Percentiles rank a stretch among this genome's conserved stretches.
Conservation (phyloP, 1,140 invertebrate genomes). For the Hypsibius dujardini region DNA sequence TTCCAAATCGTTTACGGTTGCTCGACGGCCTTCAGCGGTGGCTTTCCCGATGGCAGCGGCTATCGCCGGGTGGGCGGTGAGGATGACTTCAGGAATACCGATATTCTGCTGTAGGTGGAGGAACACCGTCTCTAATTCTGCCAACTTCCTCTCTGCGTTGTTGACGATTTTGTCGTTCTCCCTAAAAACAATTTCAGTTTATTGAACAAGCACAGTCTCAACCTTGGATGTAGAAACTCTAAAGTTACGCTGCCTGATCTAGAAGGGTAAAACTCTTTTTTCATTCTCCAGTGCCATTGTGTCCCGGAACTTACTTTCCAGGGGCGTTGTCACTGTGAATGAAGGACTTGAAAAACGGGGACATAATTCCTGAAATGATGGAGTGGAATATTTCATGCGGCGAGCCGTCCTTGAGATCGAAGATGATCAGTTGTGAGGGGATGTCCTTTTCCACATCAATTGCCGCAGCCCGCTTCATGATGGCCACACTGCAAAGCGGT, state of each 20-base stretch:
- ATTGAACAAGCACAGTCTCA: conserved; percentile 6
- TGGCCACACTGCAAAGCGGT: conserved; percentile 51
- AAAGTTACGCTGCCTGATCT: too few species aligned
- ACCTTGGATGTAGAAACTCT: too few species aligned
- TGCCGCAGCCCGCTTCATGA: conserved; percentile 68
- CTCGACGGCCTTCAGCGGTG: conserved; percentile 69
- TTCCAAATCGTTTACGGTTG: conserved; percentile 82
- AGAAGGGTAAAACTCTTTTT: too few species aligned
- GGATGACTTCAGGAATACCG: conserved; percentile 92
- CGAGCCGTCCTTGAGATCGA: conserved; percentile 81
- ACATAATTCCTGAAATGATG: conserved; percentile 41
- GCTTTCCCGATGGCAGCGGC: conserved; percentile 73
- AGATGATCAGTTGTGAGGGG: conserved; percentile 63
- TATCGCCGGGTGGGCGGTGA: conserved; percentile 73
- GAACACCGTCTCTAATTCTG: conserved; percentile 95
- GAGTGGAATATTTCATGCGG: conserved; percentile 91
- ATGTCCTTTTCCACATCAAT: conserved; percentile 90
- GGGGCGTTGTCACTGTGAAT: conserved; percentile 29
- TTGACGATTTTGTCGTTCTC: conserved; percentile 98
- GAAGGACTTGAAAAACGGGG: conserved; percentile 87
- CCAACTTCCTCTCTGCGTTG: conserved; percentile 94
- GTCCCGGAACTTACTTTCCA: conserved; percentile 23
- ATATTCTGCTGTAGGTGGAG: conserved; percentile 99
- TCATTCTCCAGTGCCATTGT: not conserved
- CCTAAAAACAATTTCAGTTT: conserved; percentile 33